Evolutionary conservation across 1,140 invertebrate genomes (phyloP), one percentile per base, ranked within the genome.

Genomic region (Lepidurus packardi): DNA sequence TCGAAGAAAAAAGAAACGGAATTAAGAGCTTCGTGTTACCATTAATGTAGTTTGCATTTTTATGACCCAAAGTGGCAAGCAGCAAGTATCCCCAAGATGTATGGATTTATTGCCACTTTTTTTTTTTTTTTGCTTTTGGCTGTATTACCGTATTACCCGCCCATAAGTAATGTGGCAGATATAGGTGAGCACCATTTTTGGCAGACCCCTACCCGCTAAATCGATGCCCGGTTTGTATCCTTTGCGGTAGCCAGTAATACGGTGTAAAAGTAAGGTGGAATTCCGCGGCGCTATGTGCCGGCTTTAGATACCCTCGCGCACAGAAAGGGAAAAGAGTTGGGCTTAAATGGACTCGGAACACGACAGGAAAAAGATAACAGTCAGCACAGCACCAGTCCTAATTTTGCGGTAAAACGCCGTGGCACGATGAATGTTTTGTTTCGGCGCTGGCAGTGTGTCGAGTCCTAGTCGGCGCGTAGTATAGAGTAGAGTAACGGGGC

Each of bases 381-480:
- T 65, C 53, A 65, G 13, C 13, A 9, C 16, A 65, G 53, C 16
- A 16, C 53, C 6, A 0, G 53, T 65, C 53, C 21, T 65, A 65
- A 65, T 65, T 65, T 65, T 65, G 53, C 53, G 53, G 53, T 65
- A 65, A 65, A 65, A 65, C 53, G 53, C 53, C n/a, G 53, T 65
- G 53, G 53, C 53, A 65, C 16, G 16, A 65, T 65, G 53, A 65
- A 65, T 65, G 53, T 65, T 65, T 65, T 65, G 53, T 65, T 65
- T 65, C 53, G 9, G 16, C 2, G 34, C 34, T 34, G 34, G 34
- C 34, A 2, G 34, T 34, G 34, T 4, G 34, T 34, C 34, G 34
- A 34, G 34, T 34, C 34, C 34, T 4, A 34, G 34, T 34, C 34
- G 7, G 53, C n/a, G 0, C 53, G 53, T n/a, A 7, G 16, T 21